Conservation (phyloP, 2,113 vertebrate genomes). For the Mola mola region DNA sequence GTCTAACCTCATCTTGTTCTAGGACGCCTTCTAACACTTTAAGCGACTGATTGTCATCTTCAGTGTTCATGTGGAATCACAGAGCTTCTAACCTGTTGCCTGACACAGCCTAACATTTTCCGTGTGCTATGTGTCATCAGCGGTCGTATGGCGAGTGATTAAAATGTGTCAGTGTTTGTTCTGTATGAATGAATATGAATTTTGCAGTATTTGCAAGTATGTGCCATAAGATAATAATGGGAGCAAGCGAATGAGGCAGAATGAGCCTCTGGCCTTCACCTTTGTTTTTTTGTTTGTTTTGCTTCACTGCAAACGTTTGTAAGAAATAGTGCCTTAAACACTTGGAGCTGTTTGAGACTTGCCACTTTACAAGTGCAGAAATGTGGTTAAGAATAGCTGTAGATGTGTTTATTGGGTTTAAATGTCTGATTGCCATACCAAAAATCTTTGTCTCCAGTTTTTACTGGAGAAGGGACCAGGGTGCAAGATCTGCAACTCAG, state of each 20-base stretch:
- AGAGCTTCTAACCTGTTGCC: constrained; percentile 12
- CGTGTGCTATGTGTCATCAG: background rate
- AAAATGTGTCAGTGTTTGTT: constrained; percentile 51
- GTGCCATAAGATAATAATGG: constrained; percentile 63
- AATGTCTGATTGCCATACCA: constrained; percentile 54
- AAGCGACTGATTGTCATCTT: constrained; percentile 25
- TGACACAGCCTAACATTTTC: constrained; percentile 4
- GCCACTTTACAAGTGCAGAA: constrained; percentile 33
- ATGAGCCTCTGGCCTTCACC: constrained; percentile 15
- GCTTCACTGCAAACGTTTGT: constrained; percentile 40
- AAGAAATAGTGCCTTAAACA: constrained; percentile 66
- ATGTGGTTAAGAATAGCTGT: constrained; percentile 19
- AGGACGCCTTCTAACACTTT: constrained; percentile 40
- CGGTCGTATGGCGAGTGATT: constrained; percentile 39
- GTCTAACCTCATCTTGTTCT: constrained; percentile 44
- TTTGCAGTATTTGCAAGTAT: constrained; percentile 65
- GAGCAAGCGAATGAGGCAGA: constrained; percentile 37
- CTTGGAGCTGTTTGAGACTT: constrained; percentile 30
- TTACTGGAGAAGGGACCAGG: constrained; percentile 69
- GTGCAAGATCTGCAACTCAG: constrained; percentile 37
- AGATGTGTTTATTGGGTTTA: constrained; percentile 31
- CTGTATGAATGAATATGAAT: constrained; percentile 54
- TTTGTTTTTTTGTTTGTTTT: background rate
- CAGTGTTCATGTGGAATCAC: constrained; percentile 25
- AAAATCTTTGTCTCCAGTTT: constrained; percentile 64